Percentiles rank a stretch among this genome's conserved stretches.
Conservation (phyloP, 2,113 vertebrate species). For the Halcyon senegalensis region DNA sequence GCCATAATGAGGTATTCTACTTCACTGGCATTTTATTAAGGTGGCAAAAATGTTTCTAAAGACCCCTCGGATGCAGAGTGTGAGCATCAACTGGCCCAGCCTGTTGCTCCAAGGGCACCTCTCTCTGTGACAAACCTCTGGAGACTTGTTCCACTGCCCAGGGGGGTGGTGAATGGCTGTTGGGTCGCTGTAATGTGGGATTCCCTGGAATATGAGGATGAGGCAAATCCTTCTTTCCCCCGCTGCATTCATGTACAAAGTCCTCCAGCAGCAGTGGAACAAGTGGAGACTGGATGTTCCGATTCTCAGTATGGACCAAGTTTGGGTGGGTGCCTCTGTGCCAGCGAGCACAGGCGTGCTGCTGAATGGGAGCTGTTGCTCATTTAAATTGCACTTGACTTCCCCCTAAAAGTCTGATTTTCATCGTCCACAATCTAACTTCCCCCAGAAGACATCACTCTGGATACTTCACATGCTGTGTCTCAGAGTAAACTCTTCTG, state of each 20-base stretch:
- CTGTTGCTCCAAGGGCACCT: neutral
- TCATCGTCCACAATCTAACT: neutral
- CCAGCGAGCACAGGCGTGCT: accelerated
- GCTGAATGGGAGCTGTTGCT: neutral
- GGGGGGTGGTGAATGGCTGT: neutral
- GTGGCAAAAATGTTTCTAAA: neutral
- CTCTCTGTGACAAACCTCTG: accelerated
- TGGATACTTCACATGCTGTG: accelerated
- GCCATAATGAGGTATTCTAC: neutral
- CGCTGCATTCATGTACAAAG: accelerated
- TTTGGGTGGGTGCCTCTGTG: accelerated
- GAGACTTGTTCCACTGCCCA: neutral
- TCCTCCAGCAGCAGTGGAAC: neutral
- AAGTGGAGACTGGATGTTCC: neutral
- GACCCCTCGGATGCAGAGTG: neutral
- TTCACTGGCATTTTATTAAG: neutral
- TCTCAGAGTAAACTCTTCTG: neutral
- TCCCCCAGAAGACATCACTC: neutral
- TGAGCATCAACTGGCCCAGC: neutral
- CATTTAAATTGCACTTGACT: neutral
- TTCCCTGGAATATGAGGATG: neutral
- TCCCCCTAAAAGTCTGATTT: neutral
- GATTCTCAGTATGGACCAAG: accelerated
- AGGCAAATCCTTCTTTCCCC: neutral
- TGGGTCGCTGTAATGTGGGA: neutral